Evolutionary conservation across 1,140 invertebrate species (phyloP), one percentile per base, ranked within the genome.

Genomic region (Zaprionus nigranus): DNA sequence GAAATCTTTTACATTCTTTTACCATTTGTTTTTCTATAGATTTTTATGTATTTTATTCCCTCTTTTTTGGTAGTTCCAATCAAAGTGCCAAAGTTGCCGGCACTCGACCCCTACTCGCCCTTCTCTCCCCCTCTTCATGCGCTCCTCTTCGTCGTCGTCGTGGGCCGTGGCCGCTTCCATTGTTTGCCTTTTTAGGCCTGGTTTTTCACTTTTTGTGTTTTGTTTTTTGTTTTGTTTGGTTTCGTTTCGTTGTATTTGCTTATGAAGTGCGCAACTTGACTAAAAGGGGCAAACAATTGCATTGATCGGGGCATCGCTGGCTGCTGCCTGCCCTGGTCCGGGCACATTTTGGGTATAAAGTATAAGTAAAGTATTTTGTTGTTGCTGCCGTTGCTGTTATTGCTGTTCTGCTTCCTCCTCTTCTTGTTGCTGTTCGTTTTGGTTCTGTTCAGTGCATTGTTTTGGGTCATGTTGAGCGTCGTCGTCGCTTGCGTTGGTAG

Each of bases 241-340:
- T 66, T 72, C 40, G 62, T 61, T 56, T 80, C 49, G 69, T 88
- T 90, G 78, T 88, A 84, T 87, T 88, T 90, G 85, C 85, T 88
- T 88, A 88, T 88, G 85, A 88, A 88, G 85, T 88, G 85, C 85
- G 85, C 85, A 88, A 88, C 86, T 88, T 88, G 85, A 90, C 85
- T 88, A 88, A 88, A 88, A 88, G 85, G 85, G 85, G 85, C 85
- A 88, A 90, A 88, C 85, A 88, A 88, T 88, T 88, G 85, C 85
- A 87, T 87, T 87, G 84, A 87, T 87, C 84, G 76, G 73, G 84
- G 38, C 51, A 46, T 66, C 43, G 22, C 15, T 22, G 22, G 20
- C 12, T 65, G 17, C 40, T 43, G 40, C 15, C 40, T 38, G 40
- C 46, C 24, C 17, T 58, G 17, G 15, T 36, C 24, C 63, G 34